Percentiles rank a stretch among this genome's conserved stretches.
Conservation (phyloP, 2,797 vertebrate species). For the Carcharodon carcharias region DNA sequence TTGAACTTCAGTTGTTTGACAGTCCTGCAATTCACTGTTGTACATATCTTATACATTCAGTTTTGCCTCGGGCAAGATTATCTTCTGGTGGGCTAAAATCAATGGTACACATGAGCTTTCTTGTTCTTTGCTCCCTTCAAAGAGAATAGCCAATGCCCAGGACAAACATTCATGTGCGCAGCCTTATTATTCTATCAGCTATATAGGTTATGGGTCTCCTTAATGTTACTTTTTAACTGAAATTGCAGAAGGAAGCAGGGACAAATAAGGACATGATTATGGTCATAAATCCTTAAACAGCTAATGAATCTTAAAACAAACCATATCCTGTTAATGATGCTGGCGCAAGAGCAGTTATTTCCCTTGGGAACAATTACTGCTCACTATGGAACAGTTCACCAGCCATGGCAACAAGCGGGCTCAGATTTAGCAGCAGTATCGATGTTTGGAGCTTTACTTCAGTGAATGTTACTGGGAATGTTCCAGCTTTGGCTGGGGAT, state of each 20-base stretch:
- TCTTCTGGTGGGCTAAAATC: neutral
- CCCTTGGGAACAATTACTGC: neutral
- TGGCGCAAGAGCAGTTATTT: conserved; percentile 15
- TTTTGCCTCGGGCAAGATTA: neutral
- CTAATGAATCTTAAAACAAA: conserved; percentile 27
- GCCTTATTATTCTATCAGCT: neutral
- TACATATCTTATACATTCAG: neutral
- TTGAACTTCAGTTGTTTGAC: conserved; percentile 17
- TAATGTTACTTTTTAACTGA: neutral
- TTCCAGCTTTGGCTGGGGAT: neutral
- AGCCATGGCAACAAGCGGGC: neutral
- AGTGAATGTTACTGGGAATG: neutral
- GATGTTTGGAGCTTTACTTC: neutral
- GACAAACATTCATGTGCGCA: neutral
- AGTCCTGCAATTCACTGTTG: neutral
- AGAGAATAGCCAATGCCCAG: neutral
- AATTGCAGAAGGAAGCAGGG: neutral
- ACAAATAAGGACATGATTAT: neutral
- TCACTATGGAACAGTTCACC: neutral
- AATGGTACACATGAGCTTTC: neutral
- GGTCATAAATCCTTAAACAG: conserved; percentile 10
- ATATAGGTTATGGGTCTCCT: neutral
- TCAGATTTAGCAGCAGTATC: neutral
- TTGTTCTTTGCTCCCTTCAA: conserved; percentile 7
- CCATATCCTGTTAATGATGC: conserved; percentile 26